Conservation (phyloP, 2,797 vertebrate genomes). For the Sebastiscus albofasciatus region DNA sequence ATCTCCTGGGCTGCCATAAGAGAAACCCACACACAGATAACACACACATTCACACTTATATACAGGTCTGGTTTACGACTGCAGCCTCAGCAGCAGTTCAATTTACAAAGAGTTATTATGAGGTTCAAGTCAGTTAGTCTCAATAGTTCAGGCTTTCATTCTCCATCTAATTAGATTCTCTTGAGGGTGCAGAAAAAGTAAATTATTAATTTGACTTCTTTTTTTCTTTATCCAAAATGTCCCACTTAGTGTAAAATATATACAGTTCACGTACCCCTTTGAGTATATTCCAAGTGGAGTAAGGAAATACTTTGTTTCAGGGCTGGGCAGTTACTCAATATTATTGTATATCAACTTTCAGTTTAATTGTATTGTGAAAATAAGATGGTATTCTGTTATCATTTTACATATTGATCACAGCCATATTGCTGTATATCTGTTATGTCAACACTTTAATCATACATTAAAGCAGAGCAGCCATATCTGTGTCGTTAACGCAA, state of each 20-base stretch:
- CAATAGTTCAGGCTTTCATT: conserved; percentile 28
- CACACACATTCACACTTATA: not conserved
- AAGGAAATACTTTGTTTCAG: not conserved
- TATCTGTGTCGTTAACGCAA: not conserved
- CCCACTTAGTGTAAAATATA: not conserved
- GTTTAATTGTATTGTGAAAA: not conserved
- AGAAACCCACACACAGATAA: not conserved
- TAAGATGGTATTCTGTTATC: not conserved
- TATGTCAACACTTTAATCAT: not conserved
- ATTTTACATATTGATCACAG: not conserved
- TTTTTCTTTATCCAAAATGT: not conserved
- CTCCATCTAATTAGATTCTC: conserved; percentile 35
- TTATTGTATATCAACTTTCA: not conserved
- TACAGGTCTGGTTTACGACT: conserved; percentile 19
- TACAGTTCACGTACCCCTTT: not conserved
- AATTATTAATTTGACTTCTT: conserved; percentile 15
- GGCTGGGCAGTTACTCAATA: not conserved
- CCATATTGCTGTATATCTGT: not conserved
- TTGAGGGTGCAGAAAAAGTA: conserved; percentile 22
- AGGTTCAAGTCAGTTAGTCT: conserved; percentile 29
- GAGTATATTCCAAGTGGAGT: not conserved
- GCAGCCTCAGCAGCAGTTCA: conserved; percentile 52
- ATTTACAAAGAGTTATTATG: conserved; percentile 43
- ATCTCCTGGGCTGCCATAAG: conserved; percentile 1
- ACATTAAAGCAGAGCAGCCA: not conserved